These are phyloP conservation scores for Corythaeola cristata DNA, from an alignment of 2,113 vertebrate species.

Conservation along the genomic window DNA sequence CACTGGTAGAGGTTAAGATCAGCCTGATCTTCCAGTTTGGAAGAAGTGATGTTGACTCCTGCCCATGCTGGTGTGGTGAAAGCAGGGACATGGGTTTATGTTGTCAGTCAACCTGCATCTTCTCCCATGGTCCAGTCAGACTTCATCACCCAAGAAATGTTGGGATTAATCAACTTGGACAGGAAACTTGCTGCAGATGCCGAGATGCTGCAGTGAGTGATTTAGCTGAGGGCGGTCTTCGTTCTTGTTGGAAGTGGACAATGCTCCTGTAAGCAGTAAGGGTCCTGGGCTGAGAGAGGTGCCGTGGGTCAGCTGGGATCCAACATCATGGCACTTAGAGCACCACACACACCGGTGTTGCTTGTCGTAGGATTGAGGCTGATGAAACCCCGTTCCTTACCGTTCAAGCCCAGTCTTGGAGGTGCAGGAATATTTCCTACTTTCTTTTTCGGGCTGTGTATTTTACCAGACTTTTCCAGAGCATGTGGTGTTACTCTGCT, in stretches of 20 bases:
- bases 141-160: not conserved
- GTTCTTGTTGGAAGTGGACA: not conserved
- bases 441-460: not conserved
- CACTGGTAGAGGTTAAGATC: not conserved
- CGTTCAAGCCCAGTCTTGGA: rapidly evolving
- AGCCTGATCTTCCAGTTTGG: not conserved
- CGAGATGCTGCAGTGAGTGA: not conserved
- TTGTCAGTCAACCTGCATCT: not conserved
- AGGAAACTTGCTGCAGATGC: not conserved
- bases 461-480: not conserved
- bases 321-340: rapidly evolving
- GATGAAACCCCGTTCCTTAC: not conserved
- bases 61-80: not conserved
- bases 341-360: rapidly evolving
- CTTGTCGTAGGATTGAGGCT: not conserved
- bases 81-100: not conserved
- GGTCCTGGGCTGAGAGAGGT: not conserved
- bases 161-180: not conserved
- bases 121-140: not conserved
- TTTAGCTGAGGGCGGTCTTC: not conserved
- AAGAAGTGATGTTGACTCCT: not conserved
- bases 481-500: rapidly evolving
- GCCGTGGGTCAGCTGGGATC: not conserved
- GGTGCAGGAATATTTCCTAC: not conserved
- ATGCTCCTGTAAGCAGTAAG: rapidly evolving